Base-by-base conservation (phyloP, 2,797 vertebrate species). In the Chelon labrosus region DNA sequence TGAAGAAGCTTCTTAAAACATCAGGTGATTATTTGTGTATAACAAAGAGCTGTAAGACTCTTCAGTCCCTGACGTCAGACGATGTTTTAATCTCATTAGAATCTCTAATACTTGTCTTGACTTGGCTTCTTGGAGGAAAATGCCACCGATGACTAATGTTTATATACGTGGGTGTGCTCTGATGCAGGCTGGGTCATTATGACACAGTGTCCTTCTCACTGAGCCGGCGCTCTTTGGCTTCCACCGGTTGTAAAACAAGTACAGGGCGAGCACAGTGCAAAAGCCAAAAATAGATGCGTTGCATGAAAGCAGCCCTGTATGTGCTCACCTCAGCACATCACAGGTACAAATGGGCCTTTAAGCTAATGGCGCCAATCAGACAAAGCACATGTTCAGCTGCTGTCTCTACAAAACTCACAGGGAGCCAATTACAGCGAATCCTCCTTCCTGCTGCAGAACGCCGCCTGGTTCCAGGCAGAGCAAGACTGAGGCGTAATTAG, bases 391-490 rank as follows among this genome's bases (percentile, higher is more conserved):
- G 81, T 86, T 88, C 79, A 75, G 79, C 77, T 74, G 61, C 72
- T 72, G 63, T 86, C 79, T 83, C 79, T 57, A 73, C 79, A 83
- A 59, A 83, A 86, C 79, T 85, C 85, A 75, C 75, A 50, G 66
- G 71, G 77, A 89, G 89, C 83, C 86, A 89, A 88, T 89, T 90
- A 91, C 63, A 68, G 73, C 66, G 67, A 74, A 82, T 84, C 83
- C 66, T 57, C 22, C 63, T 61, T 70, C 58, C 57, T 41, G 39
- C 60, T 55, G 75, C 67, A 73, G 65, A 79, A 31, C 55, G 35
- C 39, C 11, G 5, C 49, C 59, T 82, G 79, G 16, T 63, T 69
- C 35, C 55, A 53, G 54, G 20, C 60, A 63, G 51, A 73, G 11
- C 54, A 60, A 62, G 44, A 35, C 51, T 10, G 0, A 42, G 67